Percentiles rank a stretch among this genome's conserved stretches.
These are phyloP conservation scores for Trigoniulus corallinus DNA, from an alignment of 1,140 invertebrate species.

Conservation along the genomic window DNA sequence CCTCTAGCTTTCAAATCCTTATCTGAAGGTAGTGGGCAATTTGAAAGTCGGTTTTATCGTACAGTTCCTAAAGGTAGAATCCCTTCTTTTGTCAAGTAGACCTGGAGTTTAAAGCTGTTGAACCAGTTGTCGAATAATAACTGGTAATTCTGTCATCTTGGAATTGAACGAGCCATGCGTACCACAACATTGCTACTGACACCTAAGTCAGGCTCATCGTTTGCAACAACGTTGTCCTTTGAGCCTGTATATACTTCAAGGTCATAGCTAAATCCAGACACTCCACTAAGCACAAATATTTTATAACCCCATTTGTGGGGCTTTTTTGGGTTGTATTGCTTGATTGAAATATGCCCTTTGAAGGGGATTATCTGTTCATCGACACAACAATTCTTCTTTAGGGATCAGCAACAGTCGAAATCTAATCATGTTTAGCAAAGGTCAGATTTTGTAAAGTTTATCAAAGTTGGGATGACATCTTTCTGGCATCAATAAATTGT, in stretches of 20 bases:
- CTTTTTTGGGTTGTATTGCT: slow-evolving; percentile 17
- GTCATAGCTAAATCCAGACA: slow-evolving; percentile 13
- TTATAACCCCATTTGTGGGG: too few species aligned
- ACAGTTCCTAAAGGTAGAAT: slow-evolving; percentile 22
- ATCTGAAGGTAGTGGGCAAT: too few species aligned
- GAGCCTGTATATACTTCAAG: slow-evolving; percentile 15
- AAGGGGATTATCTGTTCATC: too few species aligned
- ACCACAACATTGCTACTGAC: slow-evolving; percentile 16
- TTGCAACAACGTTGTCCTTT: neutral
- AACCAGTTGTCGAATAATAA: slow-evolving; percentile 16
- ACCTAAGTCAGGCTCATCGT: too few species aligned
- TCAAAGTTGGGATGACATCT: too few species aligned
- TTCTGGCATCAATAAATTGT: slow-evolving; percentile 4
- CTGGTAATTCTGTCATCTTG: slow-evolving; percentile 10
- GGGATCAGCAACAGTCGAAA: neutral
- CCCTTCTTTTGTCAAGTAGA: neutral
- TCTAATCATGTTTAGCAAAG: neutral
- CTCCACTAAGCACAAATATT: too few species aligned
- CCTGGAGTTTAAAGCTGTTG: neutral
- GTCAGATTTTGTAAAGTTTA: too few species aligned
- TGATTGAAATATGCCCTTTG: slow-evolving; percentile 24
- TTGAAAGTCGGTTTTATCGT: slow-evolving; percentile 20
- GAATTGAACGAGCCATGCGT: slow-evolving; percentile 10
- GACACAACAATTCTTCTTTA: slow-evolving; percentile 26
- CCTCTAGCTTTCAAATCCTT: too few species aligned